Base-by-base conservation (phyloP, 2,888 invertebrate species). In the Taphrorychus bicolor region DNA sequence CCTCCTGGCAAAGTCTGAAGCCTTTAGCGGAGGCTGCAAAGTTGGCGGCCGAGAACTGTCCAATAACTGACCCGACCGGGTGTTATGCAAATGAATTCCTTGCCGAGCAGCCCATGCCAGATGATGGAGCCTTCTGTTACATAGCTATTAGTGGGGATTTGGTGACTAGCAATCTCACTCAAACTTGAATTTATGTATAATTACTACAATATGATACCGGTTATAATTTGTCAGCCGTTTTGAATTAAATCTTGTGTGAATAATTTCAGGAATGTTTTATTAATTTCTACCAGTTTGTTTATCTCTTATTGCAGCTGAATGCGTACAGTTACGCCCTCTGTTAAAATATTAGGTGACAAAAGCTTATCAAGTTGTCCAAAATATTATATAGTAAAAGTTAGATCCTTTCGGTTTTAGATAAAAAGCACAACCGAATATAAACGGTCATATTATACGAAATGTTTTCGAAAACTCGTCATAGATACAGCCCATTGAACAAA, bases 81-180 rank as follows among this genome's bases (percentile, higher is more conserved):
- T 77, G 81, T 2, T 83, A 83, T 69, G 84, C 83, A 0, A 81
- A 83, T 42, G 82, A 83, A 16, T 86, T 86, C 75, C 75, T 86
- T 19, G 74, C 76, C 18, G 76, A 78, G 14, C 83, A 85, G 68
- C 85, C 85, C 0, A 76, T 81, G 40, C 85, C 85, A 3, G 83
- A 83, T 53, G 84, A 85, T 62, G 86, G 86, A 1, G 86, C 86
- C 2, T 85, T 86, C 74, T 86, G 86, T 72, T 86, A 85, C 71
- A 82, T 86, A 32, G 84, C 86, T 1, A 74, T 86, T 5, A 85
- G 84, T 18, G 86, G 86, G 5, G 85, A 86, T 69, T 74, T 85
- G 69, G 74, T 82, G 23, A 67, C 73, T 5, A 73, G 71, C 23
- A 74, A 75, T 62, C 60, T 74, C 22, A 56, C 66, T 19, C 69